phyloP scores from a whole-genome alignment of 2,113 vertebrate genomes.

The Rhea pennata region DNA sequence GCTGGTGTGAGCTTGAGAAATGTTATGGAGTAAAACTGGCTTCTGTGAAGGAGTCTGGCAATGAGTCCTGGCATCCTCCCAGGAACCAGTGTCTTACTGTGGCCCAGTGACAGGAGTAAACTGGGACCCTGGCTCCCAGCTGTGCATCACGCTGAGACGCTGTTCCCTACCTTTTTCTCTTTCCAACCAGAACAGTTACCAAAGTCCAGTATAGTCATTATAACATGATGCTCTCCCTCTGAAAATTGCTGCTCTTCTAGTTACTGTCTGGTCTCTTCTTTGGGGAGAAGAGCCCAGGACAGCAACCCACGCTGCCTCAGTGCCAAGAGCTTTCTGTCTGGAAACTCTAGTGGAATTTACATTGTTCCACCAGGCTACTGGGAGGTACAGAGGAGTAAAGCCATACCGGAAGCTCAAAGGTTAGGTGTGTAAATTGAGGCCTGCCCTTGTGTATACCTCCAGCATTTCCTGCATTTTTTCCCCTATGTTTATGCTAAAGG shows the following conservation, averaged over 20 bases:
- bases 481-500: accelerated
- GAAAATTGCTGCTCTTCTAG: neutral
- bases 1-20: neutral
- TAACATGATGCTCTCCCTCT: neutral
- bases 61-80: neutral
- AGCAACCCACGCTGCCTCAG: neutral
- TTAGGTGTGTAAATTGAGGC: neutral
- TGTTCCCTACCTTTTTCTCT: neutral
- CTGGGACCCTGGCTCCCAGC: neutral
- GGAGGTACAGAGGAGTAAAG: neutral
- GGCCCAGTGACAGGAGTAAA: neutral
- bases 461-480: neutral
- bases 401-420: conserved; percentile 27
- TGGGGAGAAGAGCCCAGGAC: neutral
- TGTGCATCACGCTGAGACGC: neutral
- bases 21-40: neutral
- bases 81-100: neutral
- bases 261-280: neutral
- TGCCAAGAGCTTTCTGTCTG: neutral
- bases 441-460: neutral
- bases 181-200: neutral
- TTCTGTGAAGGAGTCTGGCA: neutral
- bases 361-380: accelerated
- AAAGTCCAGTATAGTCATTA: neutral
- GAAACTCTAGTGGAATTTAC: neutral